Conservation (phyloP, 2,797 vertebrate species). For the Naso thynnoides region DNA sequence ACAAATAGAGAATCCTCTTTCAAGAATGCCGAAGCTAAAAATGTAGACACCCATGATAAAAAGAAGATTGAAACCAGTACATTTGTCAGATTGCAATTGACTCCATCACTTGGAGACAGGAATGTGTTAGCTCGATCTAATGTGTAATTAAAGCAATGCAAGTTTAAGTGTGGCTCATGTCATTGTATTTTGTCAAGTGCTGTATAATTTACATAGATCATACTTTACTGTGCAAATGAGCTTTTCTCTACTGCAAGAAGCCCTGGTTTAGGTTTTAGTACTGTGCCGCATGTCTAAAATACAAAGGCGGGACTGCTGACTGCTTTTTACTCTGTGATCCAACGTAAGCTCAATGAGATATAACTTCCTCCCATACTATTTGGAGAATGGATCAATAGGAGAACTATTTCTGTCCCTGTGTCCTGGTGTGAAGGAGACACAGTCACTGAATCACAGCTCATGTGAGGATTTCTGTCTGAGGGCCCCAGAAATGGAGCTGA, state of each 20-base stretch:
- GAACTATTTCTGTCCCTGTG: conserved; percentile 54
- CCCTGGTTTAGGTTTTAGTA: background rate
- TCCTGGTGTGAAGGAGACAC: conserved; percentile 50
- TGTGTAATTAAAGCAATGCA: background rate
- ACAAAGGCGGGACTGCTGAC: conserved; percentile 12
- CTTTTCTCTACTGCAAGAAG: background rate
- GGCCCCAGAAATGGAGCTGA: conserved; percentile 47
- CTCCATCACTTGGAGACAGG: too few relatives aligned
- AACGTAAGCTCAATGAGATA: conserved; percentile 25
- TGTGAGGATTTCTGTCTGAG: conserved; percentile 53
- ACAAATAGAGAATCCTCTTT: too few relatives aligned
- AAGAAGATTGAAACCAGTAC: too few relatives aligned
- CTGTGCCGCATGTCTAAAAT: conserved; percentile 14
- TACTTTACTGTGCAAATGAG: background rate
- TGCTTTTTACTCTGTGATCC: conserved; percentile 29
- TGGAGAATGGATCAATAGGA: conserved; percentile 59
- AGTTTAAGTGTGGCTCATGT: background rate
- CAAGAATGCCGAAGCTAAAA: too few relatives aligned
- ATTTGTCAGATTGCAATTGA: too few relatives aligned
- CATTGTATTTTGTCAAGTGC: background rate
- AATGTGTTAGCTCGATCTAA: background rate
- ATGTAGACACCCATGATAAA: too few relatives aligned
- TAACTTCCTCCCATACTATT: conserved; percentile 32
- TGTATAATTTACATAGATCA: background rate
- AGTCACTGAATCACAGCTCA: conserved; percentile 66